Conservation (phyloP, 2,113 vertebrate species). For the Arothron firmamentum region DNA sequence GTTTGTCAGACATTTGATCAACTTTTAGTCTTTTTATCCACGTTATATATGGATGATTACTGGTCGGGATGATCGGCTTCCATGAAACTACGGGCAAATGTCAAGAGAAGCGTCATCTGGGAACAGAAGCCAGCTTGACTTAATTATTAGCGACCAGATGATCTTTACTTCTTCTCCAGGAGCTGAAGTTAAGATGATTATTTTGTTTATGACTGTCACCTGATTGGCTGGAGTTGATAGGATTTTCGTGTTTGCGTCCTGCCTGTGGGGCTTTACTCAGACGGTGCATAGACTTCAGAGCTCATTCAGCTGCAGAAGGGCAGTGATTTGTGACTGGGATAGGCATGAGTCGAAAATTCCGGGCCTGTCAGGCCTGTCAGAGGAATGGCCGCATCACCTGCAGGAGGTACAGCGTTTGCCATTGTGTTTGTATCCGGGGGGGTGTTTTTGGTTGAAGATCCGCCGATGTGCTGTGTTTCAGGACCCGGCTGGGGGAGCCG, state of each 20-base stretch:
- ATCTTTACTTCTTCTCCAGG: not conserved
- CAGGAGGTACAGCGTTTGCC: slow-evolving; percentile 46
- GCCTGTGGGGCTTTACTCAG: slow-evolving; percentile 13
- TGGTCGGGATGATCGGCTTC: too few species aligned
- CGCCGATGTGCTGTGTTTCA: slow-evolving; percentile 31
- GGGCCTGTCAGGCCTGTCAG: slow-evolving; percentile 49
- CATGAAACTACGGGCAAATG: too few species aligned
- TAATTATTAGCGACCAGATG: too few species aligned
- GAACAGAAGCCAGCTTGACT: not conserved
- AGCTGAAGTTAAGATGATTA: slow-evolving; percentile 5
- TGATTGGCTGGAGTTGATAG: slow-evolving; percentile 47
- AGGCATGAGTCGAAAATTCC: slow-evolving; percentile 54
- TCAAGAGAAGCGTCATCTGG: not conserved
- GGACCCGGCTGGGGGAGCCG: slow-evolving; percentile 63
- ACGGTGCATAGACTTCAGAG: slow-evolving; percentile 21
- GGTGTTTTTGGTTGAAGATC: slow-evolving; percentile 1
- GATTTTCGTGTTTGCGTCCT: slow-evolving; percentile 26
- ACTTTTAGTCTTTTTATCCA: too few species aligned
- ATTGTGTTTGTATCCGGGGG: not conserved
- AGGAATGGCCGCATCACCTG: slow-evolving; percentile 63
- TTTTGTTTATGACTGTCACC: slow-evolving; percentile 22
- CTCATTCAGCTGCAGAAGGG: slow-evolving; percentile 17
- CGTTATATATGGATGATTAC: too few species aligned
- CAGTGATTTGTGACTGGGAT: slow-evolving; percentile 8
- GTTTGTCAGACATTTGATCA: too few species aligned